Evolutionary conservation across 2,888 invertebrate genomes (phyloP), one percentile per base, ranked within the genome.

Genomic region (Branchipolynoe longqiensis): DNA sequence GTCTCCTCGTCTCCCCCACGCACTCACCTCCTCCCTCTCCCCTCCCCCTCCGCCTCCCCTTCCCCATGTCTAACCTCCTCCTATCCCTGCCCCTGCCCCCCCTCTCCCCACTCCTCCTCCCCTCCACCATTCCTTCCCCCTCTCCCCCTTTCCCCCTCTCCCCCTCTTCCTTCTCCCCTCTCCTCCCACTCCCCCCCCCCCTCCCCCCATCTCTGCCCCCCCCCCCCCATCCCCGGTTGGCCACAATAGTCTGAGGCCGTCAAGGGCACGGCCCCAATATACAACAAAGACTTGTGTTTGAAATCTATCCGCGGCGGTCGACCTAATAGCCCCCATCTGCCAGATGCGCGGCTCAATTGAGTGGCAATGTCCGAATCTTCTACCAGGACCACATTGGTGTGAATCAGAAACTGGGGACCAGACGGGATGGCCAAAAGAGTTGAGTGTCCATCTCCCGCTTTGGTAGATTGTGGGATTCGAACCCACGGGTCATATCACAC

Each of bases 251-350:
- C 8, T 28, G 22, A 25, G 62, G 31, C 25, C 31, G 38, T 12
- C 6, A 22, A 18, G 3, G 8, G 58, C 14, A 4, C 8, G 62
- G 38, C 69, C 69, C 38, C 69, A 69, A 69, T 69, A 69, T 36
- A 69, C 69, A 69, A 69, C 69, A 69, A 69, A 69, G 69, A 12
- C 36, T 4, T n/a, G 4, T 33, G 38, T 38, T 18, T 33, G 69
- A 36, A 58, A 69, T 69, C 36, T 33, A 33, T 14, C 69, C 1
- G 36, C 36, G 38, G 3, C 33, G 69, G 69, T 33, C 36, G 69
- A 22, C 69, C 69, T 69, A 38, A 69, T 69, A 38, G 25, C 69
- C 1, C 36, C 69, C 69, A 69, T 69, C 69, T 69, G 69, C 33
- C n/a, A 0, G 14, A 33, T 48, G 18, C 8, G 48, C 8, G 64